Conservation (phyloP, 2,888 invertebrate species). For the Stenchaetothrips biformis region DNA sequence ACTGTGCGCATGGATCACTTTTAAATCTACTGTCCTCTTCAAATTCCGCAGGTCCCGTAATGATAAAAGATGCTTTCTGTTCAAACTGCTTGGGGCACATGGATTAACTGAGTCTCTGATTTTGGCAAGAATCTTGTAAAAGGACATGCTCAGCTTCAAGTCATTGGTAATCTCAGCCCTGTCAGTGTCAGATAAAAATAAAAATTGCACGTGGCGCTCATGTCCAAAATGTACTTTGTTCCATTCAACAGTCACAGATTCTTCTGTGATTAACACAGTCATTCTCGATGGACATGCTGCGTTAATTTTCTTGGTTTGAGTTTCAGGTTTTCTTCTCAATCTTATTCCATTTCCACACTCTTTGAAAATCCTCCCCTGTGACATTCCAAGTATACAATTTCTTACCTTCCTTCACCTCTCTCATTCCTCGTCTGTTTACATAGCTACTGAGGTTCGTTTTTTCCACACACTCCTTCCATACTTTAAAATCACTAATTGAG, state of each 20-base stretch:
- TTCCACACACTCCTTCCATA: too few relatives aligned
- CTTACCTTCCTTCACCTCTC: too few relatives aligned
- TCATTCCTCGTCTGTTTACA: too few relatives aligned
- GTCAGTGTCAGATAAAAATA: background rate
- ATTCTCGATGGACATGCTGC: too few relatives aligned
- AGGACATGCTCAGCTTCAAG: background rate
- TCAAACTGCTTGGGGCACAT: background rate
- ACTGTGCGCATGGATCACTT: background rate
- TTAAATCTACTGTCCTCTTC: background rate
- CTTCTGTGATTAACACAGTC: too few relatives aligned
- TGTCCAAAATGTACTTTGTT: background rate
- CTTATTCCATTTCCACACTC: too few relatives aligned
- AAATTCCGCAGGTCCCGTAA: background rate
- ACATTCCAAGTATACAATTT: too few relatives aligned
- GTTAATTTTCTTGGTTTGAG: too few relatives aligned
- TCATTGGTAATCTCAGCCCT: background rate
- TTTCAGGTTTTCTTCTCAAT: too few relatives aligned
- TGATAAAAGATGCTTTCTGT: background rate
- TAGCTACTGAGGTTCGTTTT: too few relatives aligned
- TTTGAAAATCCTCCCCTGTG: too few relatives aligned
- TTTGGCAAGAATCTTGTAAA: background rate
- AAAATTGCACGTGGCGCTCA: background rate
- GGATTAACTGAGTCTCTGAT: background rate
- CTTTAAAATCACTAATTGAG: too few relatives aligned
- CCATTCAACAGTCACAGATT: background rate